Conservation (phyloP, 2,888 invertebrate genomes). For the Neoaliturus tenellus region DNA sequence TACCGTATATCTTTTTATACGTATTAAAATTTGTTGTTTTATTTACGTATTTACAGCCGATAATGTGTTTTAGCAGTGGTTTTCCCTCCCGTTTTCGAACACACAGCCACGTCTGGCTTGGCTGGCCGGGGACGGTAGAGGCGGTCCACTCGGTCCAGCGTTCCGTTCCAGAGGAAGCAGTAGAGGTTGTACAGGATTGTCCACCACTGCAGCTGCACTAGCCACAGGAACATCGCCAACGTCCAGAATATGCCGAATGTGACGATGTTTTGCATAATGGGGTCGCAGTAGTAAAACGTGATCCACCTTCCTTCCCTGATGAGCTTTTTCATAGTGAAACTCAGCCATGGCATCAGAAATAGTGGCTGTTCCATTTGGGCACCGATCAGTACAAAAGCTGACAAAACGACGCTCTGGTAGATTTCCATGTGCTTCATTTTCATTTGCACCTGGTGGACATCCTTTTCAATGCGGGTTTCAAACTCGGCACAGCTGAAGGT, state of each 20-base stretch:
- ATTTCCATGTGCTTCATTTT: neutral
- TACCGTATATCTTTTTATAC: too few relatives aligned
- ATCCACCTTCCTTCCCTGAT: neutral
- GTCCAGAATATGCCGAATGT: neutral
- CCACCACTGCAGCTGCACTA: neutral
- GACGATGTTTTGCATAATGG: neutral
- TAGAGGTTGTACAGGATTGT: neutral
- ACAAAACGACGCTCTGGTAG: neutral
- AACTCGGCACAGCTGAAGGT: neutral
- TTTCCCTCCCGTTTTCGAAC: neutral
- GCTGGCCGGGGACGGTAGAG: neutral
- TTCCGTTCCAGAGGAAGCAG: neutral
- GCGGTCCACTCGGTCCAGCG: neutral
- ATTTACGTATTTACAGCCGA: neutral
- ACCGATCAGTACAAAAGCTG: neutral
- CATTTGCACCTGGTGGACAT: neutral
- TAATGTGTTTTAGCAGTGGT: neutral
- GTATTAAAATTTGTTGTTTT: neutral
- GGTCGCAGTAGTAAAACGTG: neutral
- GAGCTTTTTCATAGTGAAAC: neutral
- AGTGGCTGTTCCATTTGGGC: neutral
- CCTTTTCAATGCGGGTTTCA: neutral
- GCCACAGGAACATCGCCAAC: neutral
- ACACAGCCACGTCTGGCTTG: neutral
- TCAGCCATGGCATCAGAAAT: neutral